These are phyloP conservation scores for Rhagoletis pomonella DNA, from an alignment of 1,140 invertebrate species.

Conservation along the genomic window DNA sequence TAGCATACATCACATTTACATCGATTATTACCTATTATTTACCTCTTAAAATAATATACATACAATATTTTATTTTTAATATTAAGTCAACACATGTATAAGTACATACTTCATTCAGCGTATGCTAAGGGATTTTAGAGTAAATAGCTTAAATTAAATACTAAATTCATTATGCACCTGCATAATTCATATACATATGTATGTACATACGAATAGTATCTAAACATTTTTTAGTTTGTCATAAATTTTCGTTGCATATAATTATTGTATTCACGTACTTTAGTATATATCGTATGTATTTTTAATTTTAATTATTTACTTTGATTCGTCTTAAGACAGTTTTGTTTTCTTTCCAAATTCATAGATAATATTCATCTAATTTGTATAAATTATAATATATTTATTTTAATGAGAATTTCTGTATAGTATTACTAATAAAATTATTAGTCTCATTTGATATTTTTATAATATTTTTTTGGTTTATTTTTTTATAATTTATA, in stretches of 20 bases:
- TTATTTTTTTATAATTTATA: not conserved
- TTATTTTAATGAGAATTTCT: not conserved
- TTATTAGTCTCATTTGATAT: not conserved
- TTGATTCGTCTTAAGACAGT: slow-evolving; percentile 34
- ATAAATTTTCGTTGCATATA: slow-evolving; percentile 64
- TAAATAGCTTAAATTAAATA: slow-evolving; percentile 3
- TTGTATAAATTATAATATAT: not conserved
- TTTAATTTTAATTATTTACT: not conserved
- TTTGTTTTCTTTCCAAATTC: not conserved
- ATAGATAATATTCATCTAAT: not conserved
- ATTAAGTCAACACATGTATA: no score
- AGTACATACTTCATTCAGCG: not conserved
- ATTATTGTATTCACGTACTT: slow-evolving; percentile 73
- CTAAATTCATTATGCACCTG: not conserved
- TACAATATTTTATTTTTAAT: no score
- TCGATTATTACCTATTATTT: no score
- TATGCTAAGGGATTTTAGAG: not conserved
- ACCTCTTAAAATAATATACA: no score
- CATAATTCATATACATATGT: not conserved
- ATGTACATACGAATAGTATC: slow-evolving; percentile 13
- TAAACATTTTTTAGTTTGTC: no score
- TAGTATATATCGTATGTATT: slow-evolving; percentile 34
- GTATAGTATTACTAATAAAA: not conserved
- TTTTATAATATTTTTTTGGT: not conserved
- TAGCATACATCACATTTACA: no score